These are phyloP conservation scores for Nebria ingens DNA, from an alignment of 1,140 invertebrate genomes.

Conservation along the genomic window DNA sequence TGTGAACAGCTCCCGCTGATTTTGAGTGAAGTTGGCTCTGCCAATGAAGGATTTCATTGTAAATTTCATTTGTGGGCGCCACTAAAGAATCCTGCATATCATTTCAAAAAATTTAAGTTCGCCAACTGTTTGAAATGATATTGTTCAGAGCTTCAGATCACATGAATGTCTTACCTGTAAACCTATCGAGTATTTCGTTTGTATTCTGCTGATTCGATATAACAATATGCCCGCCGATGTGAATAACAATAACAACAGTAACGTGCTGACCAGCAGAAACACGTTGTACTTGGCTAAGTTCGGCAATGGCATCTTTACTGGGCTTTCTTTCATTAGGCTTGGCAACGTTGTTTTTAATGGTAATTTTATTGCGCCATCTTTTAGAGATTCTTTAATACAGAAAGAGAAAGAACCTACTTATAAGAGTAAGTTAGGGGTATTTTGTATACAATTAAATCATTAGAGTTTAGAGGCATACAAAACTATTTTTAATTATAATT, in stretches of 20 bases:
- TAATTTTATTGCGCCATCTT: too few species aligned
- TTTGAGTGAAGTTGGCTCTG: constrained; percentile 47
- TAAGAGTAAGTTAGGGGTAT: too few species aligned
- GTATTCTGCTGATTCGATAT: constrained; percentile 37
- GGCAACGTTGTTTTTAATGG: background rate
- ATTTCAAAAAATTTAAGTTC: constrained; percentile 8
- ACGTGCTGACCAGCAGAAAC: constrained; percentile 34
- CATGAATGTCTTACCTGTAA: constrained; percentile 20
- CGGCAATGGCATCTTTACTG: background rate
- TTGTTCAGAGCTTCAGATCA: too few species aligned
- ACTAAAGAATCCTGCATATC: constrained; percentile 24
- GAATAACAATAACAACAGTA: constrained; percentile 35
- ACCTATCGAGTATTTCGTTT: constrained; percentile 29
- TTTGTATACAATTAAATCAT: too few species aligned
- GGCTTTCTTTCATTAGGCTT: too few species aligned
- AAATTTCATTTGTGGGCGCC: constrained; percentile 38
- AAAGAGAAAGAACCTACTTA: too few species aligned
- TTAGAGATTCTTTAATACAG: too few species aligned
- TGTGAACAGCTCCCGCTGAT: constrained; percentile 47
- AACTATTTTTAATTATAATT: too few species aligned
- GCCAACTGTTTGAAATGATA: too few species aligned
- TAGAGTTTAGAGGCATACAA: too few species aligned
- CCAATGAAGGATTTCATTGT: constrained; percentile 46
- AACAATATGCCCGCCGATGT: constrained; percentile 36
- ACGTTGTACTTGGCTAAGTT: constrained; percentile 20